phyloP scores from a whole-genome alignment of 2,888 invertebrate genomes.

The Chaetogeoica ovagalla region DNA sequence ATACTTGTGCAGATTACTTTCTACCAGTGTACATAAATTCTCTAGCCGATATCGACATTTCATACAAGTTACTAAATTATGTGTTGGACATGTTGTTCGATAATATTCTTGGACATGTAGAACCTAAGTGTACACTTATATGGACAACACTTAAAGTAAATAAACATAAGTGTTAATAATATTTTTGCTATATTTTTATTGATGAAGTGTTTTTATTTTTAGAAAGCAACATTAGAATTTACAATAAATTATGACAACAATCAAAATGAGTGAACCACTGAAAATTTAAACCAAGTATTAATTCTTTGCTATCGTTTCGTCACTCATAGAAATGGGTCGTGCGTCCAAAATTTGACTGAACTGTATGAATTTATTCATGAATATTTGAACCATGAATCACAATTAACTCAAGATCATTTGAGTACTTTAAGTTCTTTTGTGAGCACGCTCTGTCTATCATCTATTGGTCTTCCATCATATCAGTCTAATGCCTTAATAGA shows the following conservation, averaged over 20 bases:
- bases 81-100: conserved; percentile 69
- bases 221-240: conserved; percentile 47
- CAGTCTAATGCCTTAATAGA: conserved; percentile 37
- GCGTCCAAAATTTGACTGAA: conserved; percentile 42
- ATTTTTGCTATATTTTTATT: not conserved
- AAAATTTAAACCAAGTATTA: conserved; percentile 43
- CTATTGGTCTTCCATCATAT: conserved; percentile 35
- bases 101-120: conserved; percentile 68
- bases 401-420: conserved; percentile 30
- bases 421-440: conserved; percentile 41
- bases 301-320: conserved; percentile 35
- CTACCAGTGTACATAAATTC: conserved; percentile 70
- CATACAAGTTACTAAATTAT: conserved; percentile 66
- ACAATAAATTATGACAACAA: conserved; percentile 18
- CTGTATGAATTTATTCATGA: conserved; percentile 19
- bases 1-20: conserved; percentile 77
- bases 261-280: conserved; percentile 33
- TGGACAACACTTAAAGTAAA: conserved; percentile 66
- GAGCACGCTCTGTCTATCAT: conserved; percentile 42
- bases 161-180: conserved; percentile 59
- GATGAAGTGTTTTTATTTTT: not conserved
- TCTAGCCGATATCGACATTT: conserved; percentile 63
- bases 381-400: conserved; percentile 27
- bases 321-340: conserved; percentile 32
- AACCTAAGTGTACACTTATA: conserved; percentile 67